Percentiles rank a stretch among this genome's conserved stretches.
phyloP scores from a whole-genome alignment of 2,113 vertebrate genomes.

The Syngnathus typhle region DNA sequence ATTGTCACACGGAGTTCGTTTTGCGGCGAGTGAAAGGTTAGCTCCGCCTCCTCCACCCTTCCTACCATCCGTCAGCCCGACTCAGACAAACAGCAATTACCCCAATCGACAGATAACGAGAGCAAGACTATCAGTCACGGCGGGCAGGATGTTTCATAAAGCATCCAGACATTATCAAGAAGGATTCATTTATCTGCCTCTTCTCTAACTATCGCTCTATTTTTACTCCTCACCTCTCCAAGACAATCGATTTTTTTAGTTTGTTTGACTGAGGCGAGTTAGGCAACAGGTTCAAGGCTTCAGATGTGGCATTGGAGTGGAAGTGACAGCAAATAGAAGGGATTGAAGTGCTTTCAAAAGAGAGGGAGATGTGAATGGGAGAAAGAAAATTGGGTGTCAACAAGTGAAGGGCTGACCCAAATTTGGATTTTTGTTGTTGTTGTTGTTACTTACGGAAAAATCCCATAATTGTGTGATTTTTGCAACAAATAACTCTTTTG shows the following conservation, averaged over 20 bases:
- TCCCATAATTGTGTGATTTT: too few species aligned
- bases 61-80: slow-evolving; percentile 62
- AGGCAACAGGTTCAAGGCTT: background rate
- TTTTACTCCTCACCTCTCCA: slow-evolving; percentile 35
- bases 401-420: too few species aligned
- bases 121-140: slow-evolving; percentile 65
- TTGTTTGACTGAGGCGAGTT: background rate
- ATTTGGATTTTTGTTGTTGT: too few species aligned
- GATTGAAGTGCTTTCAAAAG: too few species aligned
- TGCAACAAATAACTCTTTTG: too few species aligned
- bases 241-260: background rate
- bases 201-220: slow-evolving; percentile 18
- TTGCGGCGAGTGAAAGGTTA: slow-evolving; percentile 50
- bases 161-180: slow-evolving; percentile 59
- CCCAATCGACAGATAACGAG: slow-evolving; percentile 72
- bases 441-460: too few species aligned
- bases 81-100: slow-evolving; percentile 73
- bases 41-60: slow-evolving; percentile 24
- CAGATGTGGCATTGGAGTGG: background rate
- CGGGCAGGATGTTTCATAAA: slow-evolving; percentile 57
- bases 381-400: too few species aligned
- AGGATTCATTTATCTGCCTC: slow-evolving; percentile 57
- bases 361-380: too few species aligned
- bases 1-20: slow-evolving; percentile 13
- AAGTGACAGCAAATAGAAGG: background rate